These are phyloP conservation scores for Epinotia demarniana DNA, from an alignment of 2,888 invertebrate genomes.

Conservation along the genomic window DNA sequence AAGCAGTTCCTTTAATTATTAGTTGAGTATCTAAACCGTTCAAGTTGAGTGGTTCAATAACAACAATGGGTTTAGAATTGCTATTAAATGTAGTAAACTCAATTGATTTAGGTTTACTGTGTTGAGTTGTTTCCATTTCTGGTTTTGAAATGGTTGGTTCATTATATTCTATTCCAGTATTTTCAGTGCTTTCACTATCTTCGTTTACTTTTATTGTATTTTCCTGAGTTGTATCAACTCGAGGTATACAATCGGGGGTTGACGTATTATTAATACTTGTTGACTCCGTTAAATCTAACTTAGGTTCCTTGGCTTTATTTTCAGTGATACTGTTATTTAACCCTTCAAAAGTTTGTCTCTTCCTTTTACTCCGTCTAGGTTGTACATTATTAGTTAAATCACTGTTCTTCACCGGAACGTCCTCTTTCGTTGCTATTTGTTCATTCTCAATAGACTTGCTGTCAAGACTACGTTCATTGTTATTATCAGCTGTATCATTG, in stretches of 20 bases:
- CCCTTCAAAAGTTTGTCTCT: constrained; percentile 30
- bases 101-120: too few relatives aligned
- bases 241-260: not conserved
- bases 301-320: constrained; percentile 30
- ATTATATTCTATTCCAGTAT: not conserved
- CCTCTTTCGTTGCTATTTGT: not conserved
- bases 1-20: constrained; percentile 1
- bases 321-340: constrained; percentile 11
- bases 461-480: not conserved
- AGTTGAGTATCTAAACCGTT: constrained; percentile 8
- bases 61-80: too few relatives aligned
- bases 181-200: not conserved
- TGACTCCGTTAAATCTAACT: constrained; percentile 23
- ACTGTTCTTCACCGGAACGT: not conserved
- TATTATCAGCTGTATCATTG: constrained; percentile 5
- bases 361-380: constrained; percentile 38
- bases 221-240: not conserved
- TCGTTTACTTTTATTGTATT: not conserved
- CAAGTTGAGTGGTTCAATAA: constrained; percentile 23
- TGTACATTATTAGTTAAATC: constrained; percentile 13
- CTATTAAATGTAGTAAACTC: too few relatives aligned
- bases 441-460: not conserved
- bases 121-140: too few relatives aligned
- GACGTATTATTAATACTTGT: not conserved
- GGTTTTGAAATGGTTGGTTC: too few relatives aligned